Base-by-base conservation (phyloP, 2,113 vertebrate genomes). In the Dunckerocampus dactyliophorus region DNA sequence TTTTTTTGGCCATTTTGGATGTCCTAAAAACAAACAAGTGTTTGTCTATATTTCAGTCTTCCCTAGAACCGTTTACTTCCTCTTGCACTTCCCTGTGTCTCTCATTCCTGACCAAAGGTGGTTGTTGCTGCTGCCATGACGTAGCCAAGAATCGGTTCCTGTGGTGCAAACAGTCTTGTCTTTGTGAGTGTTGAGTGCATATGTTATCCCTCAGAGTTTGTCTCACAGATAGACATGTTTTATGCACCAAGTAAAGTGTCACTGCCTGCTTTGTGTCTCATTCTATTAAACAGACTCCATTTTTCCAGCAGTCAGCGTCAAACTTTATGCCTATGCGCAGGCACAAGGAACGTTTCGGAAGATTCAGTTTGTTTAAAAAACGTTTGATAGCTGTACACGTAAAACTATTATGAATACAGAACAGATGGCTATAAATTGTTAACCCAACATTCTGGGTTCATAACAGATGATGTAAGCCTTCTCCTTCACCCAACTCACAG, bases 401-500 rank as follows among this genome's bases (percentile, higher is more conserved):
- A 54, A 68, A 71, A 67, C 71, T 70, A 71, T 79, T 78, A 79
- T 74, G 57, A 81, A 73, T 71, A 65, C 48, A 14, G 28, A 72
- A 58, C 28, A 8, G 62, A 58, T 0, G 1, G 56, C 60, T 72
- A 59, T 83, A 77, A 79, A 73, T 71, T 66, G 16, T 81, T 74
- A 71, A 52, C 52, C 47, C 12, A 37, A n/a, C 4, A 7, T 77
- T 51, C 54, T 70, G 65, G 43, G 59, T 72, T 65, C 69, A 74
- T 79, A 73, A 77, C 75, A 65, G 62, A 77, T 82, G 72, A 84
- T 63, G 82, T 83, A 77, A 81, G 2, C 58, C 59, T 8, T 15
- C 66, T n/a, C 47, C 54, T 73, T 76, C 70, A 66, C 22, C 13
- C 50, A 19, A 65, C 68, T 80, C 77, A 62, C 77, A 79, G 79